phyloP scores from a whole-genome alignment of 2,888 invertebrate genomes.

The Orthonychiurus folsomi region DNA sequence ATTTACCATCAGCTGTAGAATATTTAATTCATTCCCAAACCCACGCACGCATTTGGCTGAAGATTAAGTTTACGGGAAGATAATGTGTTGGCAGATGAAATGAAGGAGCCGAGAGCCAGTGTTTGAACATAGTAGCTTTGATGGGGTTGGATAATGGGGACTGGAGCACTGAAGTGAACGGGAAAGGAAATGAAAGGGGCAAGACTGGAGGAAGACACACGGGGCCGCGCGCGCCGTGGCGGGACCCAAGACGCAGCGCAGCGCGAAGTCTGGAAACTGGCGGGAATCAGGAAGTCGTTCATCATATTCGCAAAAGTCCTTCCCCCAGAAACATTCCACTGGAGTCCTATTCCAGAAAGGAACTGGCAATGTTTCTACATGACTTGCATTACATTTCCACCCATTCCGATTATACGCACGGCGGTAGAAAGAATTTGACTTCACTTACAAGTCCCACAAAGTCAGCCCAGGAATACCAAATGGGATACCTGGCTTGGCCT shows the following conservation, averaged over 20 bases:
- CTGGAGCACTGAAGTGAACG: neutral
- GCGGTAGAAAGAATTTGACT: neutral
- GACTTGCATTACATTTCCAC: neutral
- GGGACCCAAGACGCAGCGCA: neutral
- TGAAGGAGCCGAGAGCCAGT: too few relatives aligned
- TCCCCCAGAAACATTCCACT: neutral
- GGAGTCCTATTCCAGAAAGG: neutral
- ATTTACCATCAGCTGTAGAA: too few relatives aligned
- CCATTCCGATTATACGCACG: neutral
- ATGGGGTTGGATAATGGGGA: too few relatives aligned
- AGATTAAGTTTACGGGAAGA: too few relatives aligned
- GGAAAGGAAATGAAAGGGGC: neutral
- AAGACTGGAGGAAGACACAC: neutral
- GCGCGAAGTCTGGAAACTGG: neutral
- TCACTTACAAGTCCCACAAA: neutral
- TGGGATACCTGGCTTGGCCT: neutral
- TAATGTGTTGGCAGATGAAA: too few relatives aligned
- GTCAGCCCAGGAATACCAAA: neutral
- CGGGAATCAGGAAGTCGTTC: neutral
- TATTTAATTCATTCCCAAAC: too few relatives aligned
- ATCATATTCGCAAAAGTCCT: slow-evolving; percentile 1
- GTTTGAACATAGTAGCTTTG: too few relatives aligned
- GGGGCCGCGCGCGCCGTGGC: too few relatives aligned
- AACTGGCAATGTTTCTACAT: neutral
- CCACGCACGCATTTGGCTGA: too few relatives aligned